Percentiles rank a stretch among this genome's conserved stretches.
phyloP scores from a whole-genome alignment of 2,797 vertebrate species.

The Choloepus didactylus region DNA sequence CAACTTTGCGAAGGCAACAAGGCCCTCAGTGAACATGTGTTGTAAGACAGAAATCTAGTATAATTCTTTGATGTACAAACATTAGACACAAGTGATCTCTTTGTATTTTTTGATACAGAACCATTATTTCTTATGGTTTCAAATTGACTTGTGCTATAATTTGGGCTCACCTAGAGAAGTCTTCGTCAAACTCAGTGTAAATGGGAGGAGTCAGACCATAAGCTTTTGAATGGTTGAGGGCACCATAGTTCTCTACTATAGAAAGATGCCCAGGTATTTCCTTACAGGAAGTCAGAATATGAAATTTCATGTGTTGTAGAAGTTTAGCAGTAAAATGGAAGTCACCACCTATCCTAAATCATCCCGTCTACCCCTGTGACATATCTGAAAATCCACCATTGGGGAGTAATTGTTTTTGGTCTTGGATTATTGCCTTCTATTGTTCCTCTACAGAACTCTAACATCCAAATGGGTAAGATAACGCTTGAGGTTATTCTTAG shows the following conservation, averaged over 20 bases:
- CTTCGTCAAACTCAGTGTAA: background rate
- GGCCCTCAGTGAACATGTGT: background rate
- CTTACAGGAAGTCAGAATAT: background rate
- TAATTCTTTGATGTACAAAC: background rate
- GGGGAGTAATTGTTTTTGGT: background rate
- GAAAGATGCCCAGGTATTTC: background rate
- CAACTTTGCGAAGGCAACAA: background rate
- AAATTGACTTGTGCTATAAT: background rate
- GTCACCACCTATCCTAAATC: background rate
- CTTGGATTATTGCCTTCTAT: constrained; percentile 1
- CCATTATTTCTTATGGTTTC: background rate
- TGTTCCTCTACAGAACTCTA: background rate
- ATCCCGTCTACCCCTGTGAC: background rate
- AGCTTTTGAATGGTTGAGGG: background rate
- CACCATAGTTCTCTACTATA: background rate
- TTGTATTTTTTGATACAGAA: background rate
- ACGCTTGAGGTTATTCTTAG: background rate
- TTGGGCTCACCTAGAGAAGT: background rate
- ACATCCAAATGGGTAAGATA: background rate
- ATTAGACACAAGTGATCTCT: background rate
- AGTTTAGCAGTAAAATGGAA: background rate
- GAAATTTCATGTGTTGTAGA: background rate
- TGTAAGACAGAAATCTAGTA: background rate
- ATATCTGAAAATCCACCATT: background rate
- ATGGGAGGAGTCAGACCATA: background rate